A percentile compares a stretch with the other conserved stretches of the same genome.
phyloP scores from a whole-genome alignment of 2,888 invertebrate species.

The Ophion ventricosus region DNA sequence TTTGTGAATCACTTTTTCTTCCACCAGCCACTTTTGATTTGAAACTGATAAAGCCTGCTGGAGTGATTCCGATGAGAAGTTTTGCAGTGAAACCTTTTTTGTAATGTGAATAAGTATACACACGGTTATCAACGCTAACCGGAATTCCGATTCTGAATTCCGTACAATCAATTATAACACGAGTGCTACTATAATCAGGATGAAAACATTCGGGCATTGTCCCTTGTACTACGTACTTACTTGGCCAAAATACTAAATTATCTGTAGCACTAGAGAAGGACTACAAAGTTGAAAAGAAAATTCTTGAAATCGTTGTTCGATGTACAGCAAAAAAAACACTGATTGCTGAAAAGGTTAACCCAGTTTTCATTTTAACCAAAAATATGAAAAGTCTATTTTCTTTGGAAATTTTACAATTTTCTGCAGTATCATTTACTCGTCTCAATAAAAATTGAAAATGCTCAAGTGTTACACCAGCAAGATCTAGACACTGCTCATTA shows the following conservation, averaged over 20 bases:
- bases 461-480: conserved; percentile 52
- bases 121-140: conserved; percentile 46
- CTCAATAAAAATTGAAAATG: conserved; percentile 56
- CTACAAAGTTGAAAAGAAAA: conserved; percentile 51
- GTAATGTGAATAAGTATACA: conserved; percentile 48
- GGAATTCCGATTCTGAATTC: conserved; percentile 56
- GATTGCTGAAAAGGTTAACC: conserved; percentile 67
- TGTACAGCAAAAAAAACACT: conserved; percentile 63
- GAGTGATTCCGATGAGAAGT: conserved; percentile 57
- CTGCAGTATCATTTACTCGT: conserved; percentile 21
- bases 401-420: conserved; percentile 49
- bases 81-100: conserved; percentile 57
- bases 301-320: conserved; percentile 60
- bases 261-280: conserved; percentile 18
- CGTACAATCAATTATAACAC: conserved; percentile 58
- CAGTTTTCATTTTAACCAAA: conserved; percentile 67
- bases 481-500: conserved; percentile 52
- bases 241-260: conserved; percentile 54
- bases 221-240: no score
- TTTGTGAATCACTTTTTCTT: conserved; percentile 50
- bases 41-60: conserved; percentile 49
- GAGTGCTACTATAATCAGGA: conserved; percentile 32
- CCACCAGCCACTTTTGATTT: conserved; percentile 52
- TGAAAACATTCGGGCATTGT: conserved; percentile 53
- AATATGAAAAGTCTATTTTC: conserved; percentile 67